Evolutionary conservation across 2,113 vertebrate species (phyloP).

Genomic region (Phycodurus eques): DNA sequence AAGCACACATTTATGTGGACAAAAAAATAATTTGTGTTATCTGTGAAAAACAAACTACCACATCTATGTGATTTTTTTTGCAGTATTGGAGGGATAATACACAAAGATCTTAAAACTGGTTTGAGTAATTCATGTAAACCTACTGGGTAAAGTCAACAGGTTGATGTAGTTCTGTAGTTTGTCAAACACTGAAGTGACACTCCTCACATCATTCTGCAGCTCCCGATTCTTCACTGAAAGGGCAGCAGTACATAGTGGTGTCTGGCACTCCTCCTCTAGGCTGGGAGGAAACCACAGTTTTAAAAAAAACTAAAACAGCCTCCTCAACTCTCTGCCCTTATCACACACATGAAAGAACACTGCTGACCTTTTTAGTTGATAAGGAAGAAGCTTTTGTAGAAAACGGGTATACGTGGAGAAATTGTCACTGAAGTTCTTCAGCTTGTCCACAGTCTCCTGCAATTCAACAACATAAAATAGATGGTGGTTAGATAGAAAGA

Average conservation of each 20-base stretch:
- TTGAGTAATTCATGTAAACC: constrained; percentile 53
- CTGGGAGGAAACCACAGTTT: constrained; percentile 57
- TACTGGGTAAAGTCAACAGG: constrained; percentile 90
- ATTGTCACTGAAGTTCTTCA: constrained; percentile 87
- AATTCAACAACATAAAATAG: constrained; percentile 38
- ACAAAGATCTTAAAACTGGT: not conserved
- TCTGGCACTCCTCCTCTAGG: constrained; percentile 92
- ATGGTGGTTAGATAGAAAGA: not conserved
- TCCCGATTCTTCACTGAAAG: constrained; percentile 85
- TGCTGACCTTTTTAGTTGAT: constrained; percentile 93
- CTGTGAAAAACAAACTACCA: not conserved
- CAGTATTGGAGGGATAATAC: not conserved
- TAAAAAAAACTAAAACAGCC: constrained; percentile 16
- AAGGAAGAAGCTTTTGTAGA: constrained; percentile 95
- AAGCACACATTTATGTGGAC: not conserved
- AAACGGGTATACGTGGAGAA: constrained; percentile 86
- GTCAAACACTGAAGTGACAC: constrained; percentile 84
- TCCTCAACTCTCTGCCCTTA: constrained; percentile 7
- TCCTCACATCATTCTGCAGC: constrained; percentile 84
- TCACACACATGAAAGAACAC: constrained; percentile 3
- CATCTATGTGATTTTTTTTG: not conserved
- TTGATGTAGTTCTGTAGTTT: constrained; percentile 86
- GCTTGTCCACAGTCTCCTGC: constrained; percentile 90
- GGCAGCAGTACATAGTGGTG: constrained; percentile 84
- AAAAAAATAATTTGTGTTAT: not conserved